A percentile compares a stretch with the other conserved stretches of the same genome.
These are phyloP conservation scores for Eledone cirrhosa DNA, from an alignment of 2,888 invertebrate genomes.

Conservation along the genomic window DNA sequence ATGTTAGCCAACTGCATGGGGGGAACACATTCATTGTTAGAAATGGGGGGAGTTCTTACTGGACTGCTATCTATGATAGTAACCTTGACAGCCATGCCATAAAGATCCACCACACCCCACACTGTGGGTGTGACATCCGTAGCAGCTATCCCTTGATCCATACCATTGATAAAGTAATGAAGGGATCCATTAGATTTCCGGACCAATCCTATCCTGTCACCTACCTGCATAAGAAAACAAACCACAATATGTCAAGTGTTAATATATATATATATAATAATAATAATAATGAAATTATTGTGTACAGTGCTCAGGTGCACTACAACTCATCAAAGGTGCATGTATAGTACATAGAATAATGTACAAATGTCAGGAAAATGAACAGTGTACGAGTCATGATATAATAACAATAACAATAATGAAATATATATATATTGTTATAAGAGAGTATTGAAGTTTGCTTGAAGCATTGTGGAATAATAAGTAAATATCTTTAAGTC, in stretches of 20 bases:
- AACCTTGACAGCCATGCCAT: conserved; percentile 72
- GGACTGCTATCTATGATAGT: conserved; percentile 58
- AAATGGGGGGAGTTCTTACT: conserved; percentile 2
- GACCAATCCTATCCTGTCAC: conserved; percentile 92
- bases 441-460: no score
- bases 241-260: not conserved
- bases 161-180: conserved; percentile 91
- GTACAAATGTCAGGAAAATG: no score
- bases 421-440: no score
- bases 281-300: no score
- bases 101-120: conserved; percentile 95
- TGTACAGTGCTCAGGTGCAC: no score
- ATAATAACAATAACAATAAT: no score
- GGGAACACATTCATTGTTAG: not conserved
- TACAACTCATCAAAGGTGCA: no score
- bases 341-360: no score
- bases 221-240: conserved; percentile 72
- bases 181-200: conserved; percentile 83
- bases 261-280: not conserved
- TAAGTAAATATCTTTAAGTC: no score
- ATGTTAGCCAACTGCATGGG: not conserved
- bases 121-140: conserved; percentile 81
- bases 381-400: no score
- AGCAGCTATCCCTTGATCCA: conserved; percentile 84
- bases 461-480: no score